phyloP scores from a whole-genome alignment of 2,797 vertebrate genomes.

The Borostomias antarcticus region DNA sequence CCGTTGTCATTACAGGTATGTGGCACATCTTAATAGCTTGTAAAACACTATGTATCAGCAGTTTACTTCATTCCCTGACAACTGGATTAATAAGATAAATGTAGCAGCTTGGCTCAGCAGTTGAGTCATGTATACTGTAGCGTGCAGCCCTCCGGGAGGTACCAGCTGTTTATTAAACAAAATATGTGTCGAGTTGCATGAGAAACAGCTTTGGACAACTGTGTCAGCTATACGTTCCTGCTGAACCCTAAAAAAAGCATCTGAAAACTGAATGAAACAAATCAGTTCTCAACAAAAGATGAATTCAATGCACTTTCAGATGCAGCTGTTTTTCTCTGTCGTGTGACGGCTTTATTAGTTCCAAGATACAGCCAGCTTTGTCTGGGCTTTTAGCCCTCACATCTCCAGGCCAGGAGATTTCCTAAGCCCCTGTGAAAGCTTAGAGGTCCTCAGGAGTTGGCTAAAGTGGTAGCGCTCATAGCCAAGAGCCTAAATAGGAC shows the following conservation, averaged over 20 bases:
- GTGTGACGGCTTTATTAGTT: constrained; percentile 34
- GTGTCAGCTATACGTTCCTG: not conserved
- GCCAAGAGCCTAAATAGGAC: constrained; percentile 28
- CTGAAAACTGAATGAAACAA: constrained; percentile 26
- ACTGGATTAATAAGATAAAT: constrained; percentile 5
- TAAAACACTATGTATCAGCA: not conserved
- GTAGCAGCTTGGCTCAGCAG: not conserved
- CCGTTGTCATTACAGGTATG: not conserved
- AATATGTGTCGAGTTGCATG: not conserved
- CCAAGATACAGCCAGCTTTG: constrained; percentile 27
- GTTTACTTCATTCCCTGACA: not conserved
- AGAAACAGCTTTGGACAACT: not conserved
- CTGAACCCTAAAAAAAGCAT: not conserved
- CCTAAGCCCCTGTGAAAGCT: constrained; percentile 49
- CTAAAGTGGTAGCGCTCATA: constrained; percentile 14
- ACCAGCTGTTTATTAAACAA: not conserved
- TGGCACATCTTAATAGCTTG: constrained; percentile 1
- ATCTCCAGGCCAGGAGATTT: constrained; percentile 45
- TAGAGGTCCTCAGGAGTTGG: constrained; percentile 41
- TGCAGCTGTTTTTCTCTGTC: constrained; percentile 50
- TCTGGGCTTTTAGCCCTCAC: constrained; percentile 21
- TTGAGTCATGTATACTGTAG: not conserved
- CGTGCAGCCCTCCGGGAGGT: not conserved
- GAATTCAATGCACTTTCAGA: constrained; percentile 31
- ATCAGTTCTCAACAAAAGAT: constrained; percentile 22